Conservation (phyloP, 1,140 invertebrate genomes). For the Megalopta genalis region DNA sequence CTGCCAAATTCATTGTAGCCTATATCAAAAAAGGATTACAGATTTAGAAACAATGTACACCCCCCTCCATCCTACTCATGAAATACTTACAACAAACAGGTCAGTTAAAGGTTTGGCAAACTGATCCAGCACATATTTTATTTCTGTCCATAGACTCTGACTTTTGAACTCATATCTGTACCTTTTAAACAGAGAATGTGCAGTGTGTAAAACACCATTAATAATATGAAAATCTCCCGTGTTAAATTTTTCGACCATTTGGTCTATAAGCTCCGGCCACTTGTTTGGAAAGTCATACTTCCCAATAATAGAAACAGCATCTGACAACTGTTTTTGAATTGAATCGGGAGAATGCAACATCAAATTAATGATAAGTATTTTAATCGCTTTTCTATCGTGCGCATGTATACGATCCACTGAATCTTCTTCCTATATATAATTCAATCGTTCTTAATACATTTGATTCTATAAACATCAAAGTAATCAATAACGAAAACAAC, state of each 20-base stretch:
- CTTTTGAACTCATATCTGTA: slow-evolving; percentile 98
- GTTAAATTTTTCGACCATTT: slow-evolving; percentile 95
- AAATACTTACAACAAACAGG: slow-evolving; percentile 87
- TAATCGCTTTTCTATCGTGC: slow-evolving; percentile 89
- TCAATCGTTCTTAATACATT: not conserved
- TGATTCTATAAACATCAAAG: slow-evolving; percentile 6
- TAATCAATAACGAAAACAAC: slow-evolving; percentile 68
- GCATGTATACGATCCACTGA: slow-evolving; percentile 88
- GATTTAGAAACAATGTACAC: slow-evolving; percentile 40
- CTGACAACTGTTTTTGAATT: slow-evolving; percentile 96
- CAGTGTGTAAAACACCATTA: slow-evolving; percentile 96
- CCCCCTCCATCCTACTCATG: not conserved
- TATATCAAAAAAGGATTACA: slow-evolving; percentile 76
- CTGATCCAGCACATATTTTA: slow-evolving; percentile 96
- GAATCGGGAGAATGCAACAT: slow-evolving; percentile 95
- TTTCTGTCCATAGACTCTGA: slow-evolving; percentile 96
- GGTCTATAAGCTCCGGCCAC: slow-evolving; percentile 93
- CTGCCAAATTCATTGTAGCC: slow-evolving; percentile 91
- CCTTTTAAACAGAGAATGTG: slow-evolving; percentile 97
- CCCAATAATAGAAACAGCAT: slow-evolving; percentile 97
- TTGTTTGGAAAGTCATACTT: slow-evolving; percentile 96
- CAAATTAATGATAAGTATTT: slow-evolving; percentile 92
- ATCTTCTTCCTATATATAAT: slow-evolving; percentile 87
- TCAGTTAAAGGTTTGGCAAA: slow-evolving; percentile 97
- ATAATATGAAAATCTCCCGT: slow-evolving; percentile 96